Evolutionary conservation across 2,797 vertebrate genomes (phyloP).

Genomic region (Simalia tracyae): DNA sequence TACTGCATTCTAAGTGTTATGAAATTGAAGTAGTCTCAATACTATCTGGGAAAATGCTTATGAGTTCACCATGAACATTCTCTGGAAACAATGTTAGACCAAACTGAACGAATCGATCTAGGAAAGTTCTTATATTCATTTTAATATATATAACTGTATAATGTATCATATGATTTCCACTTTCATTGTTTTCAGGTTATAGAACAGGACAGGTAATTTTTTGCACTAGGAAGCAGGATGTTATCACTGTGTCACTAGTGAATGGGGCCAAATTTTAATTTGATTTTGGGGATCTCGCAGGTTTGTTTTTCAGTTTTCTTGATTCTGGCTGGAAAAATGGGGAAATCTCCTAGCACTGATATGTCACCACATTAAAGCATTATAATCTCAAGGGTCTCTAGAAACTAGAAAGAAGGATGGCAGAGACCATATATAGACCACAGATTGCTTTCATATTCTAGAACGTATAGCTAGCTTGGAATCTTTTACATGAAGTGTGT

Average conservation of each 20-base stretch:
- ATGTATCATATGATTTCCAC: not conserved
- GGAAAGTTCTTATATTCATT: too few relatives aligned
- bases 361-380: not conserved
- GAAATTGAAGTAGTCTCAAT: constrained; percentile 33
- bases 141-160: too few relatives aligned
- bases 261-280: not conserved
- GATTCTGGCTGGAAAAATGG: not conserved
- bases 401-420: not conserved
- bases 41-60: constrained; percentile 1
- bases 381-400: not conserved
- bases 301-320: not conserved
- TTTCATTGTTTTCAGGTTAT: not conserved
- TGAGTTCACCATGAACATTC: not conserved
- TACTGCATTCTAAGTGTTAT: constrained; percentile 27
- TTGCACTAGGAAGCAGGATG: not conserved
- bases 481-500: constrained; percentile 34
- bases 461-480: constrained; percentile 52
- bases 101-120: too few relatives aligned
- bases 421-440: not conserved
- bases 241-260: not conserved
- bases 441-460: not conserved
- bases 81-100: not conserved
- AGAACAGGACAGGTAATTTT: not conserved
- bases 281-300: not conserved
- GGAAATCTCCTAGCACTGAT: not conserved